Evolutionary conservation across 1,140 invertebrate species (phyloP), one percentile per base, ranked within the genome.

Genomic region (Drosophila equinoxialis): DNA sequence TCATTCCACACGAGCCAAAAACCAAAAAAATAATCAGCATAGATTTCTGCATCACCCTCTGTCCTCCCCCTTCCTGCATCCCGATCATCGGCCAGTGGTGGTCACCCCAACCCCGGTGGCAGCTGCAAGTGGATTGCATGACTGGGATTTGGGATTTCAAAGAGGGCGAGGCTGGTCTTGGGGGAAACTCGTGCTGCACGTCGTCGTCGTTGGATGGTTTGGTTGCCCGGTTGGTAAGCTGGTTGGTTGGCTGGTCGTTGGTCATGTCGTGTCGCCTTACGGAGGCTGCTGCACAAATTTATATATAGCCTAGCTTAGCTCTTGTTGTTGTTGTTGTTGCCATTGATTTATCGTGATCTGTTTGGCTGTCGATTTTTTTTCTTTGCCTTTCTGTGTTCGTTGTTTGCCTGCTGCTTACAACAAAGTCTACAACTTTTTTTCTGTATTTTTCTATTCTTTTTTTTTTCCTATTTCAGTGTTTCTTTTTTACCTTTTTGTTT

Each of bases 321-420:
- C 45, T 65, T 74, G 64, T 59, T 66, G 64, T 65, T 71, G 68
- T 35, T 81, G 57, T 70, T 81, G 70, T 78, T 79, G 80, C 82
- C 83, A 86, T 83, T 87, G 83, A 87, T 87, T 87, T 87, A 87
- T 87, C 83, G 83, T 87, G 83, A 87, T 89, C 83, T 83, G 65
- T 74, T 77, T 80, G 74, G 83, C 67, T 87, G 83, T 83, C 84
- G 83, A 83, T 87, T 83, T 86, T 86, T 81, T 72, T 58, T 30
- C 41, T 70, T 74, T 60, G 65, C 57, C 39, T 51, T 62, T 45
- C 60, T 62, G 35, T 62, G 57, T 62, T 74, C 70, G 65, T 62
- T 76, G 70, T 55, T 65, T 54, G 48, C 51, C 59, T 61, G 70
- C 64, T 71, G 68, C 83, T 74, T 77, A 87, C 80, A 87, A 87